Evolutionary conservation across 2,113 vertebrate species (phyloP).

Genomic region (Chascanopsetta lugubris): DNA sequence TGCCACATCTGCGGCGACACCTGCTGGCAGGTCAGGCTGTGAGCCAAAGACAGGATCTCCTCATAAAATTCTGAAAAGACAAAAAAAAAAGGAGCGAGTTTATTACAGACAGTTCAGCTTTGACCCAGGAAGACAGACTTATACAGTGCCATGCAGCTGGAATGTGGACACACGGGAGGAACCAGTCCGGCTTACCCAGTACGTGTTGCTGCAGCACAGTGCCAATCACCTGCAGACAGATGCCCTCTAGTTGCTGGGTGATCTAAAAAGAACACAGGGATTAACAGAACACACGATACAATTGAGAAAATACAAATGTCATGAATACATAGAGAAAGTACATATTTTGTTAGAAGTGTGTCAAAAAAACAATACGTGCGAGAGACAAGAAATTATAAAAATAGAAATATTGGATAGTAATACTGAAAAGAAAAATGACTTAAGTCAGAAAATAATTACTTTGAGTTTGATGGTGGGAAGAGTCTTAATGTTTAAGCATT

Average conservation of each 20-base stretch:
- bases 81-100: background rate
- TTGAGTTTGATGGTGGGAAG: no score
- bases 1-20: constrained; percentile 99
- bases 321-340: no score
- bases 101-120: background rate
- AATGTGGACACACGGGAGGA: constrained; percentile 36
- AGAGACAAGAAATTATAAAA: no score
- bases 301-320: no score
- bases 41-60: constrained; percentile 97
- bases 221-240: constrained; percentile 98
- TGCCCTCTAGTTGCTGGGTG: constrained; percentile 98
- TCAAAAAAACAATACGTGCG: no score
- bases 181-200: constrained; percentile 82
- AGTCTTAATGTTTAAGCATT: no score
- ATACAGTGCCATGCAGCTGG: background rate
- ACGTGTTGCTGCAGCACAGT: constrained; percentile 98
- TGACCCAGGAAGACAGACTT: background rate
- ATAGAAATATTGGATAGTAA: no score
- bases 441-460: no score
- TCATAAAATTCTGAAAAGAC: constrained; percentile 91
- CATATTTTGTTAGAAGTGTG: no score
- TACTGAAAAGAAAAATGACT: no score
- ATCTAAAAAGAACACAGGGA: constrained; percentile 82
- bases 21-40: constrained; percentile 98
- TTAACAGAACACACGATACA: background rate